Percentiles rank a stretch among this genome's conserved stretches.
These are phyloP conservation scores for Poeciliopsis paucimaculata DNA, from an alignment of 2,797 vertebrate genomes.

Conservation along the genomic window DNA sequence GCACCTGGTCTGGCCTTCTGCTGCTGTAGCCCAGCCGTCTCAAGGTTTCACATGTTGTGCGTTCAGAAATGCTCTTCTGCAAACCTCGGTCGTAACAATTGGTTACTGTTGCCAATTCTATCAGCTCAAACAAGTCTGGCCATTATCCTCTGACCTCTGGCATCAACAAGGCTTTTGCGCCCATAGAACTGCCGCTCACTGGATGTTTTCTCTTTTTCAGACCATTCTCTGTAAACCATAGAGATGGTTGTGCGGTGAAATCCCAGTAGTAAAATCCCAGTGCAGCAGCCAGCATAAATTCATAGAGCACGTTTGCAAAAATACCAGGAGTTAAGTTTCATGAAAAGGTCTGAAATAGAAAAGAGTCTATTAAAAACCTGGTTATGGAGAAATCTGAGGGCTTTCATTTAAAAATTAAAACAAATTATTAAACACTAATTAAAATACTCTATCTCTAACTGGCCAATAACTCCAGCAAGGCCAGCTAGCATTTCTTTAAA, in stretches of 20 bases:
- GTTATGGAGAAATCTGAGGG: not conserved
- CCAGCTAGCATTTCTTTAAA: not conserved
- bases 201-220: not conserved
- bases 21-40: not conserved
- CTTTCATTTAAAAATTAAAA: not conserved
- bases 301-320: not conserved
- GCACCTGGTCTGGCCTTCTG: too few relatives aligned
- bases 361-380: not conserved
- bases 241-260: too few relatives aligned
- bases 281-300: not conserved
- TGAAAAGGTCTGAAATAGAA: not conserved
- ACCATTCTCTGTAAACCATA: too few relatives aligned
- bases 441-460: not conserved
- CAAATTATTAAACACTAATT: not conserved
- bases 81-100: not conserved
- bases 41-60: not conserved
- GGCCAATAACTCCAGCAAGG: not conserved
- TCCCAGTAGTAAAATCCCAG: too few relatives aligned
- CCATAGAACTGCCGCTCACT: not conserved
- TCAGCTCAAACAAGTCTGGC: conserved; percentile 19
- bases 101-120: not conserved
- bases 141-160: conserved; percentile 52
- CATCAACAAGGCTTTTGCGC: conserved; percentile 55
- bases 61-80: not conserved
- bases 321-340: not conserved